Conservation (phyloP, 1,140 invertebrate species). For the Ceratosolen fusciceps region DNA sequence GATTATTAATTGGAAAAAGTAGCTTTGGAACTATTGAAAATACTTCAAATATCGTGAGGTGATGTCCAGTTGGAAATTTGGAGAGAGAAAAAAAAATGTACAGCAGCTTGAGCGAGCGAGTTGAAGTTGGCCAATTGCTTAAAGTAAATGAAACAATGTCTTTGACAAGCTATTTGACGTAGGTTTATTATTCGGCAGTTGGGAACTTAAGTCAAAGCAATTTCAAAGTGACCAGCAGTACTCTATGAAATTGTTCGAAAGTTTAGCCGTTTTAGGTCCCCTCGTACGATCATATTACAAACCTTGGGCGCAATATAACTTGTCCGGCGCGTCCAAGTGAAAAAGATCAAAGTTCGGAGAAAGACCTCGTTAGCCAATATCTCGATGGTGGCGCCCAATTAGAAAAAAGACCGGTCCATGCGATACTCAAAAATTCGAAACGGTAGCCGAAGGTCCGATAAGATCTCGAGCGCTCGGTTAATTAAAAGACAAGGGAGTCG, state of each 20-base stretch:
- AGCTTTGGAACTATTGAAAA: no score
- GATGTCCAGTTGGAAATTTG: no score
- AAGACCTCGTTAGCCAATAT: neutral
- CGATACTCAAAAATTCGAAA: neutral
- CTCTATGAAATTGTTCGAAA: conserved; percentile 14
- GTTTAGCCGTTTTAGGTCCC: neutral
- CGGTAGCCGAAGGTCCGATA: neutral
- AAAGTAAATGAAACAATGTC: conserved; percentile 19
- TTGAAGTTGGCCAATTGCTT: neutral
- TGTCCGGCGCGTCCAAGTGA: neutral
- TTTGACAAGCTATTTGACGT: conserved; percentile 40
- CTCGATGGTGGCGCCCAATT: neutral
- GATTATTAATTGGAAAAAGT: no score
- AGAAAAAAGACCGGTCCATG: neutral
- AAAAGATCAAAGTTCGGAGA: neutral
- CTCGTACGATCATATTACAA: neutral
- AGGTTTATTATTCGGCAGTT: conserved; percentile 21
- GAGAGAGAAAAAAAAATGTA: neutral
- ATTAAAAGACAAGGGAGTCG: neutral
- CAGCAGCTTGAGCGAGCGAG: neutral
- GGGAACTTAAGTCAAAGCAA: conserved; percentile 33
- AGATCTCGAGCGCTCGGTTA: neutral
- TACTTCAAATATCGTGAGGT: no score
- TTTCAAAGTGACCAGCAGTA: conserved; percentile 25
- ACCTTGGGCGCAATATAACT: neutral